Percentiles rank a stretch among this genome's conserved stretches.
Conservation (phyloP, 2,888 invertebrate genomes). For the Clepsis dumicolana region DNA sequence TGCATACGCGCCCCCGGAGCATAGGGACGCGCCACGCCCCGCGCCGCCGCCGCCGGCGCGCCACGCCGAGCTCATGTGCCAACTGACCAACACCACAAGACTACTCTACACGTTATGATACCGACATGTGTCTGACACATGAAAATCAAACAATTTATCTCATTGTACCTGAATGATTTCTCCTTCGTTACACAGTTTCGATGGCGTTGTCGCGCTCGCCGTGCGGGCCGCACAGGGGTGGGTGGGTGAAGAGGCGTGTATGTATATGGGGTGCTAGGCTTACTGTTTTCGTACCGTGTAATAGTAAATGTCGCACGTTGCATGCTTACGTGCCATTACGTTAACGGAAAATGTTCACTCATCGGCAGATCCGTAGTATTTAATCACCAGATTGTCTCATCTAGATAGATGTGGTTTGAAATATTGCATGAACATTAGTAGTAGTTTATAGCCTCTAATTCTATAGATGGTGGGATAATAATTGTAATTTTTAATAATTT, state of each 20-base stretch:
- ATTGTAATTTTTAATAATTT: slow-evolving; percentile 41
- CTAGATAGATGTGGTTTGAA: slow-evolving; percentile 56
- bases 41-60: slow-evolving; percentile 31
- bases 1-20: slow-evolving; percentile 53
- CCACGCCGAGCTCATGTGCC: slow-evolving; percentile 46
- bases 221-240: slow-evolving; percentile 45
- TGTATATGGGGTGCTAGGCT: slow-evolving; percentile 57
- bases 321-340: slow-evolving; percentile 62
- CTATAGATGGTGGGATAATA: slow-evolving; percentile 57
- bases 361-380: slow-evolving; percentile 60
- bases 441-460: slow-evolving; percentile 70
- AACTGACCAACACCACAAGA: slow-evolving; percentile 46
- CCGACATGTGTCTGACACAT: slow-evolving; percentile 17
- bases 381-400: slow-evolving; percentile 54
- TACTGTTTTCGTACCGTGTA: slow-evolving; percentile 56
- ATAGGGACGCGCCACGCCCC: slow-evolving; percentile 54
- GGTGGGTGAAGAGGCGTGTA: slow-evolving; percentile 36
- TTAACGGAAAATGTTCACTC: slow-evolving; percentile 56
- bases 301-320: slow-evolving; percentile 59
- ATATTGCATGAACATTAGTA: slow-evolving; percentile 74
- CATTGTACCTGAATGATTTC: slow-evolving; percentile 22
- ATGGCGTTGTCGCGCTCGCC: neutral
- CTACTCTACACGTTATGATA: slow-evolving; percentile 18
- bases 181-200: slow-evolving; percentile 12
- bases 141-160: slow-evolving; percentile 11